phyloP scores from a whole-genome alignment of 2,797 vertebrate species.

The Sparus aurata region DNA sequence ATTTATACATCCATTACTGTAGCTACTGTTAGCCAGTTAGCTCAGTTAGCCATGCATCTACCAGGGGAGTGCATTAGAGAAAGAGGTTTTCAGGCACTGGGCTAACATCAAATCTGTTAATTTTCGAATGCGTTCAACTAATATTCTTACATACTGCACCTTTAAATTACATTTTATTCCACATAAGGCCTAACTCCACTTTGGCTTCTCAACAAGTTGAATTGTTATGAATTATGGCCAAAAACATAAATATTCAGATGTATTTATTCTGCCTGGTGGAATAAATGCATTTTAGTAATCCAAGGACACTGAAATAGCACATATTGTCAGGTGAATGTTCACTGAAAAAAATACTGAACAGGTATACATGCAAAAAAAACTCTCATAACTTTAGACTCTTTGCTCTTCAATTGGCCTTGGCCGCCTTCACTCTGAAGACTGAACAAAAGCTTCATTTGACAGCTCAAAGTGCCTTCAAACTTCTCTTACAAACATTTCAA shows the following conservation, averaged over 20 bases:
- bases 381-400: not conserved
- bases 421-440: constrained; percentile 4
- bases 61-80: no score
- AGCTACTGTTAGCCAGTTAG: no score
- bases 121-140: no score
- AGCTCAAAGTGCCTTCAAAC: constrained; percentile 2
- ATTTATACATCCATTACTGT: no score
- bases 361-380: not conserved
- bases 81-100: no score
- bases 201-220: not conserved
- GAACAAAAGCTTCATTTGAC: constrained; percentile 23
- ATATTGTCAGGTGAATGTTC: not conserved
- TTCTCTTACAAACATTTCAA: constrained; percentile 7
- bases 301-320: not conserved
- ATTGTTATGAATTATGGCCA: not conserved
- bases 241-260: constrained; percentile 2
- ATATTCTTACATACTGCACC: no score
- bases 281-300: not conserved
- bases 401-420: constrained; percentile 16
- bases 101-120: no score
- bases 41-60: no score
- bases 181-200: not conserved
- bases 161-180: constrained; percentile 3
- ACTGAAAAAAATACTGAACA: constrained; percentile 7
- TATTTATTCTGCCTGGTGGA: not conserved